Base-by-base conservation (phyloP, 2,888 invertebrate species). In the Pardosa pseudoannulata region DNA sequence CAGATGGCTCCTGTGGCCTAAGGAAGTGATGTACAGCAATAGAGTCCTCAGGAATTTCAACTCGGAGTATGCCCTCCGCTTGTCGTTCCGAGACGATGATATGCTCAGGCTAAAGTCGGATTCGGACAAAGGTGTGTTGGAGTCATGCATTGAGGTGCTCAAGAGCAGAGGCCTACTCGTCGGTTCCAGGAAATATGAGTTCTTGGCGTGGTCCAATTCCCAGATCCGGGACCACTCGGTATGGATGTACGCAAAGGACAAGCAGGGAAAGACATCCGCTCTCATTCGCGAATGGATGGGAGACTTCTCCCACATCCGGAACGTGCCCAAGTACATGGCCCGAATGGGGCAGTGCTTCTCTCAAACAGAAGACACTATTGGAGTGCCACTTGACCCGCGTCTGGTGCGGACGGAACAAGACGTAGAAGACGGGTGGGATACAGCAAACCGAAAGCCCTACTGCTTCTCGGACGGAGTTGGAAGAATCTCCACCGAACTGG, bases 291-390 rank as follows among this genome's bases (percentile, higher is more conserved):
- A 46, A 0, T 88, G 87, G 83, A 82, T 88, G 81, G 89, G 89
- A 0, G 87, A 89, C 36, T 88, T 89, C 27, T 74, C 65, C 11
- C 72, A 83, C 23, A 86, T 88, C 65, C 79, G 67, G 3, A 85
- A 79, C 41, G 79, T 89, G 28, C 87, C 89, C 0, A 88, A 86
- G 23, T 86, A 87, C 16, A 88, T 89, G 32, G 88, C 89, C 9
- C 80, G 89, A 13, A 79, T 89, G 75, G 89, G 89, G 29, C 88
- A 89, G 65, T 88, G 87, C 41, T 89, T 89, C 23, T 89, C 89
- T 0, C 71, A 79, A 19, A 80, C 80, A 11, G 80, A 80, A 46
- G 73, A 73, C 23, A 28, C 73, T 0, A 16, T 73, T 0, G 29
- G 16, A n/a, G 80, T 80, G 1, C 80, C 80, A 19, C 19, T 65